Conservation (phyloP, 2,797 vertebrate species). For the Rhinophrynus dorsalis region DNA sequence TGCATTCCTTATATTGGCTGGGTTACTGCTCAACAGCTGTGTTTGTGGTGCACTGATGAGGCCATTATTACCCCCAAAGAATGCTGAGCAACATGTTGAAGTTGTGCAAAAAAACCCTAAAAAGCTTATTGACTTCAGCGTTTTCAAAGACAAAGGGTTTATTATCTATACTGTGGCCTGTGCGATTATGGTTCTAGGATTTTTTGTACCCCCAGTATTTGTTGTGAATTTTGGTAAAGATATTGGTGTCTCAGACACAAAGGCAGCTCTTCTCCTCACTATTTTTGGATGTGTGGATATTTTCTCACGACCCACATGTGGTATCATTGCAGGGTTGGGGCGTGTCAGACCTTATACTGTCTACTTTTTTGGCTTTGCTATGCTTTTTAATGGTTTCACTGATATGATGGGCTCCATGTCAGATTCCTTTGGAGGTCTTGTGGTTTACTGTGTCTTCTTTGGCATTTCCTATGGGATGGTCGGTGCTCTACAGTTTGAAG, state of each 20-base stretch:
- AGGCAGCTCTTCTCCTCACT: conserved; percentile 73
- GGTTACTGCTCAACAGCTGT: conserved; percentile 78
- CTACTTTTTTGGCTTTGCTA: too few species aligned
- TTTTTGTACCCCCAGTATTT: conserved; percentile 76
- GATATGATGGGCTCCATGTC: too few species aligned
- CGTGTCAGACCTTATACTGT: conserved; percentile 69
- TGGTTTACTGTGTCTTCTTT: too few species aligned
- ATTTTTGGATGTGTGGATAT: conserved; percentile 80
- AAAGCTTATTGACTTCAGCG: conserved; percentile 74
- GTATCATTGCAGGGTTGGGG: conserved; percentile 72
- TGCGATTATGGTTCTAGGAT: conserved; percentile 75
- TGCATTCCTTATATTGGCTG: conserved; percentile 78
- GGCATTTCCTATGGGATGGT: too few species aligned
- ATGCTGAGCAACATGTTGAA: too few species aligned
- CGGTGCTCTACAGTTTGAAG: too few species aligned
- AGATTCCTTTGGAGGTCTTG: too few species aligned
- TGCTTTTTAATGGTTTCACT: too few species aligned
- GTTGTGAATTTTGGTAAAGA: conserved; percentile 81
- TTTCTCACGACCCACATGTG: conserved; percentile 77
- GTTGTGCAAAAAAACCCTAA: too few species aligned
- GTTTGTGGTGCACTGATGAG: conserved; percentile 78
- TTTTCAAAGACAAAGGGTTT: conserved; percentile 69
- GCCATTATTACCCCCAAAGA: too few species aligned
- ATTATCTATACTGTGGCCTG: conserved; percentile 72
- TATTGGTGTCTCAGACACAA: conserved; percentile 68